These are phyloP conservation scores for Erinaceus europaeus DNA, from an alignment of 2,113 vertebrate species.

Conservation along the genomic window DNA sequence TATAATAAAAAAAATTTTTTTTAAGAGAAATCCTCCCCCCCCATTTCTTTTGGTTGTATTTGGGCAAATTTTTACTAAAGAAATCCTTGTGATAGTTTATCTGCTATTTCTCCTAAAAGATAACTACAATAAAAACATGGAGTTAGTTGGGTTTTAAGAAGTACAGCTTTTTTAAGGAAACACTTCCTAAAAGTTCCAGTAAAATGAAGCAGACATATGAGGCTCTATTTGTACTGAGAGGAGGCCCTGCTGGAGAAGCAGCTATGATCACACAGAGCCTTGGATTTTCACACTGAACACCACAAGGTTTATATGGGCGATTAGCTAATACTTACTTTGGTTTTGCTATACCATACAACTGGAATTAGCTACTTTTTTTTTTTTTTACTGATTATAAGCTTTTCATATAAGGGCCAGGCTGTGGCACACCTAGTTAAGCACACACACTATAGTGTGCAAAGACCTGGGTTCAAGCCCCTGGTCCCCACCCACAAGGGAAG, in stretches of 20 bases:
- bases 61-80: background rate
- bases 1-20: too few species aligned
- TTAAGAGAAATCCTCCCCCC: too few species aligned
- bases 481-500: too few species aligned
- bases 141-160: background rate
- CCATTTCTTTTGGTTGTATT: too few species aligned
- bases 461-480: too few species aligned
- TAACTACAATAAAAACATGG: background rate
- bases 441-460: too few species aligned
- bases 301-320: background rate
- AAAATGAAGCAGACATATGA: background rate
- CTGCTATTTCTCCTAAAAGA: constrained; percentile 16
- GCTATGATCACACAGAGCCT: background rate
- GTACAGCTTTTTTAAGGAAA: constrained; percentile 9
- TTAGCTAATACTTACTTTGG: background rate
- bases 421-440: too few species aligned
- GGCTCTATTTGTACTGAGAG: background rate
- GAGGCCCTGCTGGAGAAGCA: background rate
- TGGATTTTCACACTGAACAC: background rate
- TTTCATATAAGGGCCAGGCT: too few species aligned
- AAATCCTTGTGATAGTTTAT: background rate
- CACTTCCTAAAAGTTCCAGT: background rate
- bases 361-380: background rate
- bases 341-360: background rate
- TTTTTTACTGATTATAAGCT: constrained; percentile 10